These are phyloP conservation scores for Chironomus striatipennis DNA, from an alignment of 1,140 invertebrate genomes.

Conservation along the genomic window DNA sequence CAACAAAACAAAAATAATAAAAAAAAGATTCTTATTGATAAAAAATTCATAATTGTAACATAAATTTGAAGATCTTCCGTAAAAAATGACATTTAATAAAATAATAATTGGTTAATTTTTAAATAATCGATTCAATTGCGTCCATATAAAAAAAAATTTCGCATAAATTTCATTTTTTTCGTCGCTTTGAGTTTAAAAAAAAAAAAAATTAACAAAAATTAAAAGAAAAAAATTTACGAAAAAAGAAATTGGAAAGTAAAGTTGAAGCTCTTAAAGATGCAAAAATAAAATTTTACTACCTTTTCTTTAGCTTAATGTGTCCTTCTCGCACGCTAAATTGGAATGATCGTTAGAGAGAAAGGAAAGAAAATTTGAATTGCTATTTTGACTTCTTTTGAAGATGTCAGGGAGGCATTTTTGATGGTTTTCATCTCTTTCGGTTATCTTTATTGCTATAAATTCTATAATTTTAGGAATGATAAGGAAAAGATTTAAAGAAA, in stretches of 20 bases:
- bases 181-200: background rate
- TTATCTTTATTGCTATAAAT: constrained; percentile 20
- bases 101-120: too few relatives aligned
- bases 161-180: constrained; percentile 5
- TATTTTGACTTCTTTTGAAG: background rate
- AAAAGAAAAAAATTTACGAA: background rate
- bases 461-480: constrained; percentile 16
- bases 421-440: too few relatives aligned
- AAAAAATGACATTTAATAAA: too few relatives aligned
- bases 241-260: background rate
- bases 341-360: background rate
- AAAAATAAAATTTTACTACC: background rate
- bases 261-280: background rate
- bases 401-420: too few relatives aligned
- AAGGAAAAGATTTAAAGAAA: background rate
- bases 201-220: background rate
- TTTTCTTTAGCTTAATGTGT: constrained; percentile 2
- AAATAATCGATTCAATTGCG: too few relatives aligned
- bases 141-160: background rate
- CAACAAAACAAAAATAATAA: too few relatives aligned
- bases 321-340: constrained; percentile 11
- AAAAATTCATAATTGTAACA: too few relatives aligned
- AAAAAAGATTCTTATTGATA: too few relatives aligned
- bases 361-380: background rate
- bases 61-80: too few relatives aligned